Conservation (phyloP, 2,113 vertebrate species). For the Brienomyrus brachyistius region DNA sequence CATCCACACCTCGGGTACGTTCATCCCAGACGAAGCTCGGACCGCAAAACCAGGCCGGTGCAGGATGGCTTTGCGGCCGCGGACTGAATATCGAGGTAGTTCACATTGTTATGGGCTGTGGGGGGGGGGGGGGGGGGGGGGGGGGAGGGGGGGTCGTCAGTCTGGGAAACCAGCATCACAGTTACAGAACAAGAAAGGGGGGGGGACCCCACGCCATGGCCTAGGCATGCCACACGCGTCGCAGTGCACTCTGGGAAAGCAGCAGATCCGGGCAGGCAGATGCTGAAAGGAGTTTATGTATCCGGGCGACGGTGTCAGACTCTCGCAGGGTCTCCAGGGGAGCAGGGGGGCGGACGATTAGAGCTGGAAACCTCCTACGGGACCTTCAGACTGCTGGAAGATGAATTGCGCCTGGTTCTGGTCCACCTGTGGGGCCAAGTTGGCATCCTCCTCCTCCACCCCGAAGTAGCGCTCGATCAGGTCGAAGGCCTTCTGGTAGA, state of each 20-base stretch:
- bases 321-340: not conserved
- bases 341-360: slow-evolving; percentile 43
- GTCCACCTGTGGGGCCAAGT: slow-evolving; percentile 80
- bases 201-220: not conserved
- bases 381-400: slow-evolving; percentile 81
- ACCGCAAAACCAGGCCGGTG: not conserved
- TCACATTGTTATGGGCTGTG: slow-evolving; percentile 6
- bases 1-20: not conserved
- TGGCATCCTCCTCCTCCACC: slow-evolving; percentile 79
- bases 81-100: slow-evolving; percentile 20
- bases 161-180: not conserved
- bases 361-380: slow-evolving; percentile 83
- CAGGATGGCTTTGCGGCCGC: not conserved
- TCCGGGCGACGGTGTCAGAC: slow-evolving; percentile 2
- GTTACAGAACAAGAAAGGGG: not conserved
- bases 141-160: not conserved
- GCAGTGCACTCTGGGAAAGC: slow-evolving; percentile 10
- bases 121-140: not conserved
- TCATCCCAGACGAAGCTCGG: not conserved
- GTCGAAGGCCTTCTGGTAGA: slow-evolving; percentile 84
- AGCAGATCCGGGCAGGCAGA: slow-evolving; percentile 6
- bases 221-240: not conserved
- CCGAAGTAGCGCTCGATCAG: slow-evolving; percentile 83
- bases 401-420: slow-evolving; percentile 81
- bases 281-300: not conserved